Conservation (phyloP, 2,888 invertebrate genomes). For the Yponomeuta sedellus region DNA sequence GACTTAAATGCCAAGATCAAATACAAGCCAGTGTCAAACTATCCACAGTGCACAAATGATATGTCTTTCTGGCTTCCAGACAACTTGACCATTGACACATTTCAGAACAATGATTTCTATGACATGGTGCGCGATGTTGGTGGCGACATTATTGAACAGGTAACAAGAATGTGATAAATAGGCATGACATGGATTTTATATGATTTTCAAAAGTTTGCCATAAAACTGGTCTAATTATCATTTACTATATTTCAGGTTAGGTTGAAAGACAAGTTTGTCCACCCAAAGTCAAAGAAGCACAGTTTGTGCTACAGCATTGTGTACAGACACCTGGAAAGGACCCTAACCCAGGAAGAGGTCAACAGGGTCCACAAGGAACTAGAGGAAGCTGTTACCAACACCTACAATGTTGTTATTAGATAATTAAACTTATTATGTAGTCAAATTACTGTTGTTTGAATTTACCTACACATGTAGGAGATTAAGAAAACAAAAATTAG, state of each 20-base stretch:
- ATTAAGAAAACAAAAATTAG: not conserved
- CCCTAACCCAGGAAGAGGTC: slow-evolving; percentile 91
- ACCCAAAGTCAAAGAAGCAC: slow-evolving; percentile 87
- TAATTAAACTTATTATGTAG: slow-evolving; percentile 28
- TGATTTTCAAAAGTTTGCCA: too few species aligned
- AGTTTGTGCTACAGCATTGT: slow-evolving; percentile 95
- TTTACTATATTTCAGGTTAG: slow-evolving; percentile 75
- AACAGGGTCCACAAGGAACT: slow-evolving; percentile 89
- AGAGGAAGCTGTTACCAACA: slow-evolving; percentile 65
- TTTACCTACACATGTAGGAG: not conserved
- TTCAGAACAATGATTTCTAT: slow-evolving; percentile 91
- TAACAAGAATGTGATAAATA: slow-evolving; percentile 33
- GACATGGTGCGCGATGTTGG: slow-evolving; percentile 92
- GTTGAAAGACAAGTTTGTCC: slow-evolving; percentile 89
- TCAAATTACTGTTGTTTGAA: slow-evolving; percentile 9
- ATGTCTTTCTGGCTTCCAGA: slow-evolving; percentile 97
- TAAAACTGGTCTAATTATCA: not conserved
- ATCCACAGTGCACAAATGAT: slow-evolving; percentile 93
- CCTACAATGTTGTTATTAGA: slow-evolving; percentile 56
- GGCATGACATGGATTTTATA: too few species aligned
- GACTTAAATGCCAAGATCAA: slow-evolving; percentile 80
- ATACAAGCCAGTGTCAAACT: slow-evolving; percentile 90
- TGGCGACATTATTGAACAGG: slow-evolving; percentile 96
- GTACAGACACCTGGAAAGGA: slow-evolving; percentile 94
- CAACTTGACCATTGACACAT: slow-evolving; percentile 72